Percentiles rank a stretch among this genome's conserved stretches.
These are phyloP conservation scores for Pogonus chalceus DNA, from an alignment of 1,140 invertebrate genomes.

Conservation along the genomic window DNA sequence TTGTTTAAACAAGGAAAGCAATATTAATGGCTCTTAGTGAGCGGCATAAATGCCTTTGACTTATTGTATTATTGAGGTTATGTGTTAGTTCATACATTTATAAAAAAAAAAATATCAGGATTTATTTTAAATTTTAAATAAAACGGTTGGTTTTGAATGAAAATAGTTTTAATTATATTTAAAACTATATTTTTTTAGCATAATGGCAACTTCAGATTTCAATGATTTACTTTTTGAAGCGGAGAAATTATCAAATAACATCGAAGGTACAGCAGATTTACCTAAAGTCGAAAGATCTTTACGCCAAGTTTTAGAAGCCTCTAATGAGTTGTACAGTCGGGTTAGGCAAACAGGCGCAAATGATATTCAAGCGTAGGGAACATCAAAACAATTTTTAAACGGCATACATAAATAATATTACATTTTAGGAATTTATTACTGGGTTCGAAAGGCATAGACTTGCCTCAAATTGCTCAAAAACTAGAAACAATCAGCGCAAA, in stretches of 20 bases:
- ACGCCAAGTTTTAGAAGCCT: conserved; percentile 83
- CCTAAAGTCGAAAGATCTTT: conserved; percentile 84
- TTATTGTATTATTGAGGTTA: no score
- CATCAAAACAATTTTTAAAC: conserved; percentile 10
- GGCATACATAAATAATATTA: conserved; percentile 8
- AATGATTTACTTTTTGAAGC: conserved; percentile 81
- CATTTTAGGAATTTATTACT: conserved; percentile 75
- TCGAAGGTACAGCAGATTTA: conserved; percentile 71
- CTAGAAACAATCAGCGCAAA: conserved; percentile 77
- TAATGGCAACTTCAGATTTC: conserved; percentile 47
- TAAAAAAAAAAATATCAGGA: no score
- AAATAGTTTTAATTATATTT: no score
- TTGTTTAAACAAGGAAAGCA: no score
- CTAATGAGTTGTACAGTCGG: conserved; percentile 77
- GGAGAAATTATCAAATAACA: conserved; percentile 79
- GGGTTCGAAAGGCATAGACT: conserved; percentile 83
- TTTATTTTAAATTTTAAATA: no score
- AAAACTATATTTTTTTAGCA: background rate
- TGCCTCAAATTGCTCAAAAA: conserved; percentile 85
- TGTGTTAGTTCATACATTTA: no score
- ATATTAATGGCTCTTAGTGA: no score
- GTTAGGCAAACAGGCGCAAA: conserved; percentile 73
- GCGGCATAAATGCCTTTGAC: no score
- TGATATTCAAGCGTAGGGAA: conserved; percentile 87
- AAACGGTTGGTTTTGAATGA: no score